Evolutionary conservation across 2,113 vertebrate genomes (phyloP).

Genomic region (Cyprinodon tularosa): DNA sequence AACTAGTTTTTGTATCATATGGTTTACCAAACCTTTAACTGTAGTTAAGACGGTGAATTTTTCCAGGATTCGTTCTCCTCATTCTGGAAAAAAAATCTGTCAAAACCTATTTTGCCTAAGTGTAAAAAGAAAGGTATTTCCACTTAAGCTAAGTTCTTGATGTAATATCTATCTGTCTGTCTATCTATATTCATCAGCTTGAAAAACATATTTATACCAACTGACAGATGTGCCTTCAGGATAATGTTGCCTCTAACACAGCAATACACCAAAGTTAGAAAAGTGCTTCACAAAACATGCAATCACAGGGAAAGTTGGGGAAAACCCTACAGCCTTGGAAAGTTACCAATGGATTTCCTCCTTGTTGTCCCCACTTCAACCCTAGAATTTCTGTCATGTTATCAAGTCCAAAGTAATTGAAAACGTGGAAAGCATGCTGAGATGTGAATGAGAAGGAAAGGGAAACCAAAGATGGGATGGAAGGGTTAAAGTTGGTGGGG

Average conservation of each 20-base stretch:
- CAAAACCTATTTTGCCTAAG: too few relatives aligned
- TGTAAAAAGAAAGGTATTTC: too few relatives aligned
- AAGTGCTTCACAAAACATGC: background rate
- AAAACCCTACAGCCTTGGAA: constrained; percentile 27
- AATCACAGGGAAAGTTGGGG: constrained; percentile 23
- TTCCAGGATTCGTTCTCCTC: too few relatives aligned
- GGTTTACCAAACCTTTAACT: too few relatives aligned
- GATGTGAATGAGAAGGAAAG: background rate
- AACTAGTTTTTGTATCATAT: too few relatives aligned
- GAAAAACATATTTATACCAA: too few relatives aligned
- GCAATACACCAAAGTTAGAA: background rate
- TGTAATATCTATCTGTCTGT: too few relatives aligned
- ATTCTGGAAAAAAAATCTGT: too few relatives aligned
- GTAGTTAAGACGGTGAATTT: too few relatives aligned
- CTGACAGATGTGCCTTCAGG: too few relatives aligned
- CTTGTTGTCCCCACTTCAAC: constrained; percentile 50
- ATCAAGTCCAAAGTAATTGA: constrained; percentile 74
- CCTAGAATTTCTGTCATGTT: constrained; percentile 65
- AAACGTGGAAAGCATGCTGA: constrained; percentile 66
- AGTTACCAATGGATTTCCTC: constrained; percentile 53
- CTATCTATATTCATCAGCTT: too few relatives aligned
- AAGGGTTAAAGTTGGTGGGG: background rate
- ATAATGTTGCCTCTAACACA: background rate
- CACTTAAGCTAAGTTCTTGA: too few relatives aligned
- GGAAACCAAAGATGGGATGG: constrained; percentile 1